Percentiles rank a stretch among this genome's conserved stretches.
Conservation (phyloP, 2,888 invertebrate genomes). For the Macaria liturata region DNA sequence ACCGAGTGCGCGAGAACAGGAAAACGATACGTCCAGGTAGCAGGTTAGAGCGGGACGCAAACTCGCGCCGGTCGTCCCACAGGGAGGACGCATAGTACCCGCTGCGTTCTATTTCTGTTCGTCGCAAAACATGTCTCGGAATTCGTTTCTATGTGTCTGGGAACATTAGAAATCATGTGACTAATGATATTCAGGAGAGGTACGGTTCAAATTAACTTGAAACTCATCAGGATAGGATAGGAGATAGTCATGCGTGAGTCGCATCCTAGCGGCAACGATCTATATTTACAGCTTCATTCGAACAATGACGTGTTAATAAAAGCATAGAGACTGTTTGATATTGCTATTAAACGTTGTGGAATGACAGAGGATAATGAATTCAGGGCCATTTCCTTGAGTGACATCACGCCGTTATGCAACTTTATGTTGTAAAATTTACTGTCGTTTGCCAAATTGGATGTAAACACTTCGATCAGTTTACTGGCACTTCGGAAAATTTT, state of each 20-base stretch:
- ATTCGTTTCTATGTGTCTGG: conserved; percentile 81
- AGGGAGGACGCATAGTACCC: conserved; percentile 76
- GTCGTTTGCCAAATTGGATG: conserved; percentile 57
- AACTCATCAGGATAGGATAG: conserved; percentile 5
- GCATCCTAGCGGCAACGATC: conserved; percentile 36
- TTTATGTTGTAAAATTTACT: conserved; percentile 54
- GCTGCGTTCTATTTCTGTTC: conserved; percentile 79
- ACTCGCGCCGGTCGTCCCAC: conserved; percentile 65
- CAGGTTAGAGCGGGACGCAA: conserved; percentile 65
- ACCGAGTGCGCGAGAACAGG: conserved; percentile 71
- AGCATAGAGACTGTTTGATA: conserved; percentile 43
- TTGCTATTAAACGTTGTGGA: conserved; percentile 55
- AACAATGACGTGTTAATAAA: conserved; percentile 52
- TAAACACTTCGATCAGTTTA: conserved; percentile 59
- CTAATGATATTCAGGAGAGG: conserved; percentile 65
- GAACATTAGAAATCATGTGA: conserved; percentile 80
- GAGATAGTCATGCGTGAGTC: conserved; percentile 9
- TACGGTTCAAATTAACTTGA: conserved; percentile 47
- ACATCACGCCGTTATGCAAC: conserved; percentile 60
- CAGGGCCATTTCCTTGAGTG: conserved; percentile 57
- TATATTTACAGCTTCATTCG: conserved; percentile 43
- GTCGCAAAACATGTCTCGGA: conserved; percentile 82
- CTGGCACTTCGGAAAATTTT: conserved; percentile 29
- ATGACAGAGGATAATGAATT: conserved; percentile 56
- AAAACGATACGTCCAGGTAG: conserved; percentile 63